phyloP scores from a whole-genome alignment of 2,113 vertebrate genomes.

The Nannospalax galili region DNA sequence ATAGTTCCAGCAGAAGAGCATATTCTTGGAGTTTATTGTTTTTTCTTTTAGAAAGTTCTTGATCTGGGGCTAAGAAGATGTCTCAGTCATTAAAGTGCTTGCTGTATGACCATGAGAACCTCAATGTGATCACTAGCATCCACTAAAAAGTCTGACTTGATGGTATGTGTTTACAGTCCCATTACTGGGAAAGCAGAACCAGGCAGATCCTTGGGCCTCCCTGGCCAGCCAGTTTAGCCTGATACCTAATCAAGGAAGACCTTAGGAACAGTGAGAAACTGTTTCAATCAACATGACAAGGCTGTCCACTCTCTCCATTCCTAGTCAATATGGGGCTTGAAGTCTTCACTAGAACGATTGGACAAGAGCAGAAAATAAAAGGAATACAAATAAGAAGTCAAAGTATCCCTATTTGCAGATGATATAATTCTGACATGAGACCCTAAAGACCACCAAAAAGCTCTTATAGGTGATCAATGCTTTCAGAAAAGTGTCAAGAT shows the following conservation, averaged over 20 bases:
- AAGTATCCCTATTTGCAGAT: neutral
- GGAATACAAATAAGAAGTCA: neutral
- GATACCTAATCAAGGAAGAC: neutral
- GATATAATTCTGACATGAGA: neutral
- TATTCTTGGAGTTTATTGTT: neutral
- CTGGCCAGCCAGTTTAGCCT: neutral
- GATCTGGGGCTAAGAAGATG: neutral
- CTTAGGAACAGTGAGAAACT: neutral
- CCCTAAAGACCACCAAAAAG: neutral
- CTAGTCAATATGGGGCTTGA: neutral
- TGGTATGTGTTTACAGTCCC: neutral
- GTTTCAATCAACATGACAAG: neutral
- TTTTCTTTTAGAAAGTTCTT: constrained; percentile 7
- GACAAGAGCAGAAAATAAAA: neutral
- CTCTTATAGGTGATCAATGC: neutral
- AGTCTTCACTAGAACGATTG: neutral
- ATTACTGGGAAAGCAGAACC: too few relatives aligned
- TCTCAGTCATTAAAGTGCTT: neutral
- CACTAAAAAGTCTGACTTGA: neutral
- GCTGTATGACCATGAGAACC: neutral
- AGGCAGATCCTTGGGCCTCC: neutral
- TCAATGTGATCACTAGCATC: neutral
- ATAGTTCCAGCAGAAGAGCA: neutral
- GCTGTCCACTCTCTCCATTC: neutral
- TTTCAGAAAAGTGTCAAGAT: too few relatives aligned